These are phyloP conservation scores for Leptopilina clavipes DNA, from an alignment of 1,140 invertebrate genomes.

Conservation along the genomic window DNA sequence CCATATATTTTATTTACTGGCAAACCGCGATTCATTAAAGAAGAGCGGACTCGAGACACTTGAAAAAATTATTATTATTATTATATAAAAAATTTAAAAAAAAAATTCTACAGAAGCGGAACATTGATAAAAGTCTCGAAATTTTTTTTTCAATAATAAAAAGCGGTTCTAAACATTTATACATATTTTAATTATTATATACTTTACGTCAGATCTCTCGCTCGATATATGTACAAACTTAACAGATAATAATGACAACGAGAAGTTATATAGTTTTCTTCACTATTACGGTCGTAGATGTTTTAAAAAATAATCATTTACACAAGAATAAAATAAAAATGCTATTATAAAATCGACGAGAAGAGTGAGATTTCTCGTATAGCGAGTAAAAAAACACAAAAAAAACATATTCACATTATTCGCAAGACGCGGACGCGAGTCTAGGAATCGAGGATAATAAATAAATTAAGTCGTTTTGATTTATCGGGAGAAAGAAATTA, in stretches of 20 bases:
- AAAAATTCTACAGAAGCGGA: slow-evolving; percentile 22
- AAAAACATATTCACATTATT: too few relatives aligned
- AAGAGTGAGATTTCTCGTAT: slow-evolving; percentile 21
- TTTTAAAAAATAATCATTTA: slow-evolving; percentile 41
- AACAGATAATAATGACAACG: slow-evolving; percentile 39
- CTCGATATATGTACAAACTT: slow-evolving; percentile 50
- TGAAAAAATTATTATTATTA: too few relatives aligned
- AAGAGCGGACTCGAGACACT: slow-evolving; percentile 12
- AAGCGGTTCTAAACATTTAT: slow-evolving; percentile 28
- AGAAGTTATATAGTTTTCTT: slow-evolving; percentile 36
- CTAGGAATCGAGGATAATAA: slow-evolving; percentile 56
- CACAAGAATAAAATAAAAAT: slow-evolving; percentile 57
- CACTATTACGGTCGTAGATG: not conserved
- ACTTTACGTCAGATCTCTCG: slow-evolving; percentile 35
- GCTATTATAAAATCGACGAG: slow-evolving; percentile 54
- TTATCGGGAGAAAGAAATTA: slow-evolving; percentile 48
- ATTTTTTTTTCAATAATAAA: slow-evolving; percentile 11
- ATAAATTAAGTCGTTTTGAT: slow-evolving; percentile 63
- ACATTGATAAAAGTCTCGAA: slow-evolving; percentile 30
- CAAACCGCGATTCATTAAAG: not conserved
- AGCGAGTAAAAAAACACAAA: slow-evolving; percentile 15
- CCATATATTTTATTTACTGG: not conserved
- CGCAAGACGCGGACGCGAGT: slow-evolving; percentile 33
- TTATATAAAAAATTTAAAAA: not conserved
- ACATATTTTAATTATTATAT: slow-evolving; percentile 6